Percentiles rank a stretch among this genome's conserved stretches.
These are phyloP conservation scores for Nesidiocoris tenuis DNA, from an alignment of 2,888 invertebrate species.

Conservation along the genomic window DNA sequence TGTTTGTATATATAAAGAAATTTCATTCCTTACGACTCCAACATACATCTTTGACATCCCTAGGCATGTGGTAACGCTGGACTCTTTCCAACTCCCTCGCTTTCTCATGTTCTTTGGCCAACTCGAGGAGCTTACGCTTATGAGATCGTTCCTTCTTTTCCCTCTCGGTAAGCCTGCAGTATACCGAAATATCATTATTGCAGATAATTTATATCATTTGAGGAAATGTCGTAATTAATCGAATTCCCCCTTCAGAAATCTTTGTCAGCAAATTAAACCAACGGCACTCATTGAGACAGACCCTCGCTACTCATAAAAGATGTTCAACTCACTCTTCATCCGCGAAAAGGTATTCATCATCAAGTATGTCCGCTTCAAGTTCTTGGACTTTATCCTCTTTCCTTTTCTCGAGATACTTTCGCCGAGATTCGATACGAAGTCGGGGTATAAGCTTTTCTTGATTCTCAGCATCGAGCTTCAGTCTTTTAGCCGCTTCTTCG, in stretches of 20 bases:
- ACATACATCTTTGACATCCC: constrained; percentile 59
- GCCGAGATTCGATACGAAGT: constrained; percentile 83
- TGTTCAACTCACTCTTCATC: constrained; percentile 71
- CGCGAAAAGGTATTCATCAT: constrained; percentile 94
- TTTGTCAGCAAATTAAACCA: too few relatives aligned
- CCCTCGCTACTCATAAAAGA: too few relatives aligned
- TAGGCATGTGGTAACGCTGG: constrained; percentile 92
- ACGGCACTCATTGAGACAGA: too few relatives aligned
- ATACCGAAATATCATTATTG: constrained; percentile 19
- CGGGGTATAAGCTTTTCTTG: constrained; percentile 83
- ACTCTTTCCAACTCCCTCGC: constrained; percentile 90
- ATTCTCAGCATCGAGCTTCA: constrained; percentile 78
- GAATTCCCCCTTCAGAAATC: too few relatives aligned
- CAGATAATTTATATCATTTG: too few relatives aligned
- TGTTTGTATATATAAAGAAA: too few relatives aligned
- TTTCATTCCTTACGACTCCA: too few relatives aligned
- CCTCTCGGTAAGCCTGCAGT: constrained; percentile 73
- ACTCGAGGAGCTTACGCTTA: constrained; percentile 82
- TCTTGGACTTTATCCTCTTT: constrained; percentile 95
- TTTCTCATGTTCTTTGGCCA: constrained; percentile 94
- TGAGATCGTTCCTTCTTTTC: constrained; percentile 84
- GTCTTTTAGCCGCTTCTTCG: constrained; percentile 85
- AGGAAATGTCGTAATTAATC: too few relatives aligned
- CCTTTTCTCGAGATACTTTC: constrained; percentile 92
- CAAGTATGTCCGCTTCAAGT: constrained; percentile 88